Evolutionary conservation across 2,888 invertebrate genomes (phyloP).

Genomic region (Drosophila anomalata): DNA sequence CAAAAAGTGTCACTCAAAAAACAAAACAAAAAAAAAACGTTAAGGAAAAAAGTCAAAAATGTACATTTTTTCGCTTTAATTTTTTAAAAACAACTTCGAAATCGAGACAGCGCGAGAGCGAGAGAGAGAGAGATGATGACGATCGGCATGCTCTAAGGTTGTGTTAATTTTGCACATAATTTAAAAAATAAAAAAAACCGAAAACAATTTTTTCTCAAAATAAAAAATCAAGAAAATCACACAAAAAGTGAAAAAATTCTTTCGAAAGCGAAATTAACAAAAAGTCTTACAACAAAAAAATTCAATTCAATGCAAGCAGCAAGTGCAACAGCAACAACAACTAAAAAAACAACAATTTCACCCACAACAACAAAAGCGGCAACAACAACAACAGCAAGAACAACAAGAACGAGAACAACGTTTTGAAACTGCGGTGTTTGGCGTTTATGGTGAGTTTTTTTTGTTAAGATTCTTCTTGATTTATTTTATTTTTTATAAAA

Average conservation of each 20-base stretch:
- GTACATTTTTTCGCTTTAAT: conserved; percentile 1
- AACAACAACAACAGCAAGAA: conserved; percentile 46
- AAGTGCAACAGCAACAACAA: conserved; percentile 40
- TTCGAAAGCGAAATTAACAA: conserved; percentile 20
- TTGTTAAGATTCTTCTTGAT: neutral
- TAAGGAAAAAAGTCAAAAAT: conserved; percentile 7
- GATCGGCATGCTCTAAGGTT: conserved; percentile 36
- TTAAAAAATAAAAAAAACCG: conserved; percentile 2
- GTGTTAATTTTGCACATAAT: conserved; percentile 32
- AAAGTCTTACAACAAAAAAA: conserved; percentile 2
- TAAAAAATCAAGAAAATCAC: neutral
- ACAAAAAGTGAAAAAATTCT: conserved; percentile 6
- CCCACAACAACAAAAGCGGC: conserved; percentile 28
- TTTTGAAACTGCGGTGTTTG: conserved; percentile 78
- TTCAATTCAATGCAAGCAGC: conserved; percentile 34
- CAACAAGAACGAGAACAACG: conserved; percentile 44
- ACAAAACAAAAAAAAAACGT: neutral
- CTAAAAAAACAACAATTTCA: conserved; percentile 21
- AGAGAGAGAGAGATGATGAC: neutral
- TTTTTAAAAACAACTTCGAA: neutral
- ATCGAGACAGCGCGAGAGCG: neutral
- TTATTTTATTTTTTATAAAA: neutral
- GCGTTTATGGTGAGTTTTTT: conserved; percentile 68
- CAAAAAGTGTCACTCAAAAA: conserved; percentile 1
- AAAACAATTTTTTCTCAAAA: conserved; percentile 29